Conservation (phyloP, 2,888 invertebrate species). For the Marasmarcha lunaedactyla region DNA sequence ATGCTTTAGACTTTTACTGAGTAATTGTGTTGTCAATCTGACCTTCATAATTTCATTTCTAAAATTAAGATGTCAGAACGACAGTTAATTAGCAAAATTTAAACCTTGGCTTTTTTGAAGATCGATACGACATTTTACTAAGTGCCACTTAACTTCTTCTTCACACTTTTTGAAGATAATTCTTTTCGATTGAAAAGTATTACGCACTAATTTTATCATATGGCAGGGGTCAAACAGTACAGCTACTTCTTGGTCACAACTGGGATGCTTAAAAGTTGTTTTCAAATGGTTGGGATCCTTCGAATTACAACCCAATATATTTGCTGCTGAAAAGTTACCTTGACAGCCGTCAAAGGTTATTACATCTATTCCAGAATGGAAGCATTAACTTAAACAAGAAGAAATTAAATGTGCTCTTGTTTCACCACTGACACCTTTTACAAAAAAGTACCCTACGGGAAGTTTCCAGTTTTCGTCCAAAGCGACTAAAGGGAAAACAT, state of each 20-base stretch:
- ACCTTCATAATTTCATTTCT: constrained; percentile 15
- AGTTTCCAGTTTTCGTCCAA: constrained; percentile 25
- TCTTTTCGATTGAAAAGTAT: constrained; percentile 15
- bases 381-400: constrained; percentile 18
- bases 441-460: constrained; percentile 27
- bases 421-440: constrained; percentile 17
- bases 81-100: constrained; percentile 13
- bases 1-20: constrained; percentile 12
- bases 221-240: constrained; percentile 18
- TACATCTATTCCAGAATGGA: constrained; percentile 16
- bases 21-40: constrained; percentile 7
- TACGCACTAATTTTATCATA: constrained; percentile 17
- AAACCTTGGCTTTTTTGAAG: constrained; percentile 15
- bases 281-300: constrained; percentile 11
- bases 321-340: constrained; percentile 15
- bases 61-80: constrained; percentile 10
- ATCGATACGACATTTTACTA: constrained; percentile 11
- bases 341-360: constrained; percentile 19
- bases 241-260: constrained; percentile 13
- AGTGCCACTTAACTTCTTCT: constrained; percentile 14
- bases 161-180: constrained; percentile 11
- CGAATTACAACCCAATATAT: constrained; percentile 17
- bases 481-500: constrained; percentile 23
- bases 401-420: constrained; percentile 19
- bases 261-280: constrained; percentile 18